A percentile compares a stretch with the other conserved stretches of the same genome.
phyloP scores from a whole-genome alignment of 2,113 vertebrate species.

The Taxidea taxus region DNA sequence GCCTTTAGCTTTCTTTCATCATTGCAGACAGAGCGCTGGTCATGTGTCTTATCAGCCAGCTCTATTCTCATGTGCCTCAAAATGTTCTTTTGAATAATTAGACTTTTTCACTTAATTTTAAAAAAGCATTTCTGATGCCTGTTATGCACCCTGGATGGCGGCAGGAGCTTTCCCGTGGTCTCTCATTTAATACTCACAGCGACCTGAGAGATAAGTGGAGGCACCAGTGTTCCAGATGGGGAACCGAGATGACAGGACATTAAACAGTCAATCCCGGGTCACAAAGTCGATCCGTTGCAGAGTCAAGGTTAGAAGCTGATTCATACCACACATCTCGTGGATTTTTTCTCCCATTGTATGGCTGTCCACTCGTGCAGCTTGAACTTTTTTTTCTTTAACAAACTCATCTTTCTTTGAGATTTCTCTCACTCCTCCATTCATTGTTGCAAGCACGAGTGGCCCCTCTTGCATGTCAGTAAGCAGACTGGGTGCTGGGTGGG shows the following conservation, averaged over 20 bases:
- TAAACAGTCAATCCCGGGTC: background rate
- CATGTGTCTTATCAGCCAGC: background rate
- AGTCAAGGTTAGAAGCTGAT: background rate
- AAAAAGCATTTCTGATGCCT: slow-evolving; percentile 26
- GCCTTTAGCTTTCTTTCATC: slow-evolving; percentile 53
- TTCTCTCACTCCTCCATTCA: background rate
- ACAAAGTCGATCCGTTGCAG: background rate
- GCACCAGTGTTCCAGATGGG: background rate
- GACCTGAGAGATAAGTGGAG: background rate
- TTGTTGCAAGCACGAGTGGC: background rate
- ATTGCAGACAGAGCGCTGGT: slow-evolving; percentile 24
- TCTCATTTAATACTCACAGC: background rate
- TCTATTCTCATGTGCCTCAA: background rate
- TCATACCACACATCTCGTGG: background rate
- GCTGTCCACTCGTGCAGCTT: background rate
- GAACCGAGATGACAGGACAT: background rate
- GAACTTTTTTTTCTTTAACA: background rate
- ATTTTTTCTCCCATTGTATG: background rate
- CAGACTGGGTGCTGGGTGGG: background rate
- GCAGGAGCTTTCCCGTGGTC: background rate
- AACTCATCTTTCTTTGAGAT: background rate
- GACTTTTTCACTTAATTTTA: slow-evolving; percentile 47
- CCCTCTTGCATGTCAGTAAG: background rate
- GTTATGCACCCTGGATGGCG: background rate
- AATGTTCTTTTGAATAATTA: slow-evolving; percentile 62